Evolutionary conservation across 2,888 invertebrate genomes (phyloP), one percentile per base, ranked within the genome.

Genomic region (Hyposoter dolosus): DNA sequence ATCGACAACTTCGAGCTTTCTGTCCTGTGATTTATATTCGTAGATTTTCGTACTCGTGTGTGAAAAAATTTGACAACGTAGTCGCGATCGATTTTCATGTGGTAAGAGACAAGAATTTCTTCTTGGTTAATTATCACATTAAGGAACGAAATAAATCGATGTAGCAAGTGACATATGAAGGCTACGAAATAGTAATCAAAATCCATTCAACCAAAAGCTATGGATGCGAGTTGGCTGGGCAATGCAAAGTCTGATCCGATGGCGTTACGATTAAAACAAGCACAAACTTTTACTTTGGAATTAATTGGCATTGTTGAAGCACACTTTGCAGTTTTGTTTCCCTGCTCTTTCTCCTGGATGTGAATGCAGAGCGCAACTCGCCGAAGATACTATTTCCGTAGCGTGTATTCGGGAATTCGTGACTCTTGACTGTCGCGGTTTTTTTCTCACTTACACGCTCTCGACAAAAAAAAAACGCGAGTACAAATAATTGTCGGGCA

Each of bases 401-500:
- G 45, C 60, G 75, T 75, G 69, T 45, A 60, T 63, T 66, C 32
- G 60, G 12, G 71, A 80, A 71, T 63, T 50, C 75, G 69, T 23
- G 63, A 75, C 35, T 15, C 35, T 12, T 23, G 35, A 50, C 35
- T 47, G 15, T 72, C 53, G 78, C 63, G 35, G 74, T 66, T 72
- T 65, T 72, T 65, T 66, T 63, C 6, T 19, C 23, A 19, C 32
- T 68, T 19, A 56, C 81, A 28, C 56, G 43, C 68, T 82, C 40
- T 50, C 60, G 68, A 77, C 53, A 65, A 75, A 80, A 80, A 83
- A 85, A 69, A 78, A 60, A 23, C 19, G 63, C 53, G 65, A 66
- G 85, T 77, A 83, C 56, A 77, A 86, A 90, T 91, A 91, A 92
- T 91, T 90, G 89, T 43, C 83, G 85, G 77, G 83, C 91, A 90